These are phyloP conservation scores for Acleris emargana DNA, from an alignment of 2,888 invertebrate species.

Conservation along the genomic window DNA sequence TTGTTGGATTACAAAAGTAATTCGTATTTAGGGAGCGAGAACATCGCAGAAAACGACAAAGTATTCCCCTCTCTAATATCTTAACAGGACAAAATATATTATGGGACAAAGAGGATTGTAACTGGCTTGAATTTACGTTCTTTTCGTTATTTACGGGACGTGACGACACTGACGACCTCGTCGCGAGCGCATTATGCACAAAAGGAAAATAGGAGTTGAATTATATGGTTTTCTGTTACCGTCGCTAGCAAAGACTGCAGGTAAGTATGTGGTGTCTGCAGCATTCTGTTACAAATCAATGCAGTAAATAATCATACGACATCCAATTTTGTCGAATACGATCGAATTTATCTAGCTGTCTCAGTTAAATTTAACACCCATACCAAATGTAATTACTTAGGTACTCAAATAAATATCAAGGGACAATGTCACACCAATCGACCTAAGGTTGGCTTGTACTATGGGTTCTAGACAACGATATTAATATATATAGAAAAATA, in stretches of 20 bases:
- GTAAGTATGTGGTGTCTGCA: background rate
- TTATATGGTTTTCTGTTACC: background rate
- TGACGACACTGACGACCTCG: conserved; percentile 1
- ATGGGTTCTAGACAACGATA: too few species aligned
- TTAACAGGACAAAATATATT: conserved; percentile 22
- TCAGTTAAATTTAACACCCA: too few species aligned
- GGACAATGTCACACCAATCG: too few species aligned
- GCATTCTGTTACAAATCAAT: too few species aligned
- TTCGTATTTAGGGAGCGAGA: conserved; percentile 3
- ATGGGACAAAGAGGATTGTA: conserved; percentile 13
- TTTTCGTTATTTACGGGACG: conserved; percentile 2
- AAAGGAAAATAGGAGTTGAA: background rate
- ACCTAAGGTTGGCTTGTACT: too few species aligned
- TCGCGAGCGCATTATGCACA: conserved; percentile 1
- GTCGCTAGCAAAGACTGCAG: background rate
- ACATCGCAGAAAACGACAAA: conserved; percentile 13
- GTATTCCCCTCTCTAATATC: conserved; percentile 12
- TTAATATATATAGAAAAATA: too few species aligned
- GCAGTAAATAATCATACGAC: too few species aligned
- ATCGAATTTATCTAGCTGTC: too few species aligned
- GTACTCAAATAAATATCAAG: too few species aligned
- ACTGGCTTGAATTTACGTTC: conserved; percentile 14
- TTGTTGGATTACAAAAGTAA: conserved; percentile 12
- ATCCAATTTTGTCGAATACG: too few species aligned
- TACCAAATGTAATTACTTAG: too few species aligned